Evolutionary conservation across 2,888 invertebrate genomes (phyloP).

Genomic region (Caradrina clavipalpis): DNA sequence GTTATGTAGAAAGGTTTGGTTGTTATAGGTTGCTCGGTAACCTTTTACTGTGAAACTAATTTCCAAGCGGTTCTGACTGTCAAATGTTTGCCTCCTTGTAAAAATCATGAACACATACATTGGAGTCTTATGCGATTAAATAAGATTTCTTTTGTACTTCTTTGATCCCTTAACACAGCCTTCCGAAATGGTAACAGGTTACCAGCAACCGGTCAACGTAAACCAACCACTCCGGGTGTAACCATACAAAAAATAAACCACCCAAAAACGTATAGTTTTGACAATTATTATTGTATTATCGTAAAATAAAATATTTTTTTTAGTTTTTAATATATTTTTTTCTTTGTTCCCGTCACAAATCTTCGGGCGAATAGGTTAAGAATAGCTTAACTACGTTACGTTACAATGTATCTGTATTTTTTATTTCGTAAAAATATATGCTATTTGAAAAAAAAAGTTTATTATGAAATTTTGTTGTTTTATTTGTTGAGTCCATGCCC

Average conservation of each 20-base stretch:
- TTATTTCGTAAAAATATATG: conserved; percentile 87
- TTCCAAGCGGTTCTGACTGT: not conserved
- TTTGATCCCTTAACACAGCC: not conserved
- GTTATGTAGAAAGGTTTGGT: conserved; percentile 15
- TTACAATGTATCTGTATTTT: conserved; percentile 85
- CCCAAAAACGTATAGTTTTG: conserved; percentile 42
- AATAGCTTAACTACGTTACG: conserved; percentile 80
- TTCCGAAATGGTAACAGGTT: conserved; percentile 3
- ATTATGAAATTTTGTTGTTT: conserved; percentile 78
- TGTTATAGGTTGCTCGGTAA: conserved; percentile 14
- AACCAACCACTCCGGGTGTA: conserved; percentile 1
- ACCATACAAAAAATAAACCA: conserved; percentile 11
- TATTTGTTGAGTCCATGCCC: too few relatives aligned
- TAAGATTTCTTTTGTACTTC: conserved; percentile 53
- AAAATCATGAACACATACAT: conserved; percentile 27
- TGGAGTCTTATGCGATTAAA: conserved; percentile 45
- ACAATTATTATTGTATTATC: conserved; percentile 58
- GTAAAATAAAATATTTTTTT: conserved; percentile 58
- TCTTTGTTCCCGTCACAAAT: conserved; percentile 68
- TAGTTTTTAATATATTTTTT: conserved; percentile 59
- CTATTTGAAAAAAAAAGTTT: conserved; percentile 83
- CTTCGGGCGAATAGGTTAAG: conserved; percentile 71
- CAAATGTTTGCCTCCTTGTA: not conserved
- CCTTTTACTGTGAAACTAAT: not conserved
- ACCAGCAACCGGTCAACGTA: not conserved